Evolutionary conservation across 23 tunicate species (phyloP).

Genomic region (Trididemnum miniatum): DNA sequence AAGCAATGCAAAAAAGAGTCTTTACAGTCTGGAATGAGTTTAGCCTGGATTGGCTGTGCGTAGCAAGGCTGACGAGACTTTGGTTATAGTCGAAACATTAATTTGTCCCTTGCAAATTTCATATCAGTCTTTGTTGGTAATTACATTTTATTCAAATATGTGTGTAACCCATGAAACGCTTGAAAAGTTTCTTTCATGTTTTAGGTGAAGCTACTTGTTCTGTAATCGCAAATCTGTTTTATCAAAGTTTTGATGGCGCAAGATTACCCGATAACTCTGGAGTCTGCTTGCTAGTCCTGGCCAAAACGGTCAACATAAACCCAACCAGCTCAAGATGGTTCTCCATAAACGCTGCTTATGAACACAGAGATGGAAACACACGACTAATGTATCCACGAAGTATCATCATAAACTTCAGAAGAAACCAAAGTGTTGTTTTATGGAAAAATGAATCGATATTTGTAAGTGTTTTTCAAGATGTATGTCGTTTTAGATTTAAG

Average conservation of each 20-base stretch:
- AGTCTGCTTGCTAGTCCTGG: conserved; percentile 51
- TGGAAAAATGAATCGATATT: too few relatives aligned
- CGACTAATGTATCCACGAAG: conserved; percentile 29
- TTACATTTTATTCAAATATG: not conserved
- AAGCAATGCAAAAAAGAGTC: too few relatives aligned
- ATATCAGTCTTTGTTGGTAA: too few relatives aligned
- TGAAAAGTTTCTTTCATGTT: not conserved
- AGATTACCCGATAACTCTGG: conserved; percentile 68
- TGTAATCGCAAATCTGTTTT: conserved; percentile 77
- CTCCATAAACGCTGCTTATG: conserved; percentile 28
- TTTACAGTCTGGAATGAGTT: too few relatives aligned
- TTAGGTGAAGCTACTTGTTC: conserved; percentile 51
- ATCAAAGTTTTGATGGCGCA: conserved; percentile 58
- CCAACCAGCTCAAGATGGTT: conserved; percentile 33
- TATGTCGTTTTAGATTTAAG: too few relatives aligned
- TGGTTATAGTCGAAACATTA: too few relatives aligned
- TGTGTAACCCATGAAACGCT: not conserved
- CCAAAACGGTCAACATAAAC: conserved; percentile 33
- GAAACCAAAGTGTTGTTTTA: too few relatives aligned
- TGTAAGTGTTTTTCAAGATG: too few relatives aligned
- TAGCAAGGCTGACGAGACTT: too few relatives aligned
- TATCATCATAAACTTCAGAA: conserved; percentile 16
- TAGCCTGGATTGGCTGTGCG: too few relatives aligned
- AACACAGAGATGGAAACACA: conserved; percentile 36
- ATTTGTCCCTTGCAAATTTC: too few relatives aligned